phyloP scores from a whole-genome alignment of 2,797 vertebrate genomes.

The Steatocranus sp. region DNA sequence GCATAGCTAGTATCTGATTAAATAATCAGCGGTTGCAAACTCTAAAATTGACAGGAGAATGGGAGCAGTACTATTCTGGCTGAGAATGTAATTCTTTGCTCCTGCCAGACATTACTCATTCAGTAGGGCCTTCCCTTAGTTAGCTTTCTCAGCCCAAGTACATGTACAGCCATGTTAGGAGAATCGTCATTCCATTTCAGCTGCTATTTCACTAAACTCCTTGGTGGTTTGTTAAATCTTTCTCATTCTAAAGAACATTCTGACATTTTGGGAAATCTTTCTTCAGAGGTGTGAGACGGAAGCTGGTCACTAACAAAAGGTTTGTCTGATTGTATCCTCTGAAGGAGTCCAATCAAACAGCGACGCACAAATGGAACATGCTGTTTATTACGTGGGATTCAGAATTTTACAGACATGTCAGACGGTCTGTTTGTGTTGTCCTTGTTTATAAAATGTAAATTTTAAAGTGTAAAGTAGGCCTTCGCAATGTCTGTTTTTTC shows the following conservation, averaged over 20 bases:
- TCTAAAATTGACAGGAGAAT: background rate
- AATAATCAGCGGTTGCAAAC: background rate
- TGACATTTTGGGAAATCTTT: background rate
- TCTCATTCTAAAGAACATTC: background rate
- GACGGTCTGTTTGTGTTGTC: background rate
- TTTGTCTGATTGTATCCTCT: background rate
- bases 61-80: background rate
- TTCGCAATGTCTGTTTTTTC: background rate
- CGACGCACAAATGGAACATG: background rate
- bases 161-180: background rate
- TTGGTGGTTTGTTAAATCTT: background rate
- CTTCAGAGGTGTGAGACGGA: background rate
- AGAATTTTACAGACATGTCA: background rate
- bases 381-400: background rate
- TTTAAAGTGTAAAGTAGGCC: background rate
- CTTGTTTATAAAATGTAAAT: background rate
- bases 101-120: background rate
- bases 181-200: background rate
- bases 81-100: constrained; percentile 1
- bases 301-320: background rate
- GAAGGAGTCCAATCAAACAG: background rate
- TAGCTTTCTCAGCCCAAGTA: background rate
- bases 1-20: background rate
- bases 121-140: background rate
- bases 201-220: background rate